Evolutionary conservation across 2,888 invertebrate genomes (phyloP).

Genomic region (Lepeophtheirus nordmannii): DNA sequence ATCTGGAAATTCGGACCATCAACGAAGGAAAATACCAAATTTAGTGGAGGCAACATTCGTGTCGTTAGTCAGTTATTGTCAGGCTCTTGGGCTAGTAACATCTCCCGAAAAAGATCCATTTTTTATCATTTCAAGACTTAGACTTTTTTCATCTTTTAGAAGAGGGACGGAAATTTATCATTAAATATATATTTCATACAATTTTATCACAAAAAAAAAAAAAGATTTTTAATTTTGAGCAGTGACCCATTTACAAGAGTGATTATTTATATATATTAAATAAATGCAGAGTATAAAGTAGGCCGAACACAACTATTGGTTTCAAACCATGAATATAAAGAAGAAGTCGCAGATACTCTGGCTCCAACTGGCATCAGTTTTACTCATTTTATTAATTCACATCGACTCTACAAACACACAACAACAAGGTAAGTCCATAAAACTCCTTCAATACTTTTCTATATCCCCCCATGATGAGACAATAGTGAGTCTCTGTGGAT

Average conservation of each 20-base stretch:
- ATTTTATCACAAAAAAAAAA: background rate
- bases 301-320: background rate
- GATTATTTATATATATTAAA: too few species aligned
- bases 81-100: slow-evolving; percentile 1
- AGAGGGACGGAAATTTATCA: background rate
- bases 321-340: background rate
- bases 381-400: background rate
- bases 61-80: slow-evolving; percentile 1
- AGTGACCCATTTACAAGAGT: background rate
- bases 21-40: background rate
- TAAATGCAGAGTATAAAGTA: background rate
- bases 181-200: too few species aligned
- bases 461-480: background rate
- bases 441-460: background rate
- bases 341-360: background rate
- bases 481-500: background rate
- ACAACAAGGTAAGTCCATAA: background rate
- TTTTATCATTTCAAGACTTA: background rate
- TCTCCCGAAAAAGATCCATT: background rate
- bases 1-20: slow-evolving; percentile 8
- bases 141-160: background rate
- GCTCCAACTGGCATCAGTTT: background rate
- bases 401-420: background rate
- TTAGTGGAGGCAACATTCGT: slow-evolving; percentile 4
- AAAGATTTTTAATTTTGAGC: background rate